phyloP scores from a whole-genome alignment of 64 coral and sea anemone genomes.

The Astreopora myriophthalma region DNA sequence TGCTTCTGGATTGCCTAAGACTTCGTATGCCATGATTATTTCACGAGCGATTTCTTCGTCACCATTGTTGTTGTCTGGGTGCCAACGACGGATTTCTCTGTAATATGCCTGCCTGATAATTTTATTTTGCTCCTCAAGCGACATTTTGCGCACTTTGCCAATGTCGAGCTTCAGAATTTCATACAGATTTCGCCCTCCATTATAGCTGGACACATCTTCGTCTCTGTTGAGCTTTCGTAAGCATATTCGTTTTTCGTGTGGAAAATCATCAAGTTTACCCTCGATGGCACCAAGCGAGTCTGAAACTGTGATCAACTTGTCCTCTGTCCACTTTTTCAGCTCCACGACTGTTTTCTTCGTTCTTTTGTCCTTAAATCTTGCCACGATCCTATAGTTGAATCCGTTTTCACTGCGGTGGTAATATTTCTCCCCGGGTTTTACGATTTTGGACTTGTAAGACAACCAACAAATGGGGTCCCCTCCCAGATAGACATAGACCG shows the following conservation, averaged over 20 bases:
- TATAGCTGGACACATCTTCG: not conserved
- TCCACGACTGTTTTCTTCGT: not conserved
- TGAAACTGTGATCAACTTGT: slow-evolving; percentile 36
- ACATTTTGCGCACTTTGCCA: slow-evolving; percentile 39
- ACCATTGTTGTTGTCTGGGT: slow-evolving; percentile 62
- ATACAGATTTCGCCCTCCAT: slow-evolving; percentile 44
- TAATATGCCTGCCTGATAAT: slow-evolving; percentile 20
- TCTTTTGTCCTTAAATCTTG: not conserved
- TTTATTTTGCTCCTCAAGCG: not conserved
- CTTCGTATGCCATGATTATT: slow-evolving; percentile 37
- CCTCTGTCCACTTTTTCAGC: not conserved
- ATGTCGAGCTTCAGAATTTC: slow-evolving; percentile 60
- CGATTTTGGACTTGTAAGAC: slow-evolving; percentile 23
- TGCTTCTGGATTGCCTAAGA: slow-evolving; percentile 37
- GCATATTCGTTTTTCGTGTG: slow-evolving; percentile 51
- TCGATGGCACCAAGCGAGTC: not conserved
- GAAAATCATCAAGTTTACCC: slow-evolving; percentile 12
- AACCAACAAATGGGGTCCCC: slow-evolving; percentile 41
- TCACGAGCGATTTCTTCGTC: slow-evolving; percentile 64
- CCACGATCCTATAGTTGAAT: not conserved
- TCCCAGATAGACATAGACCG: not conserved
- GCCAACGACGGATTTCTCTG: slow-evolving; percentile 59
- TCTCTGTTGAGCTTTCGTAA: slow-evolving; percentile 37
- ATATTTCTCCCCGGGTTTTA: slow-evolving; percentile 1
- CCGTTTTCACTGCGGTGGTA: not conserved